phyloP scores from a whole-genome alignment of 2,888 invertebrate genomes.

The Tyria jacobaeae region DNA sequence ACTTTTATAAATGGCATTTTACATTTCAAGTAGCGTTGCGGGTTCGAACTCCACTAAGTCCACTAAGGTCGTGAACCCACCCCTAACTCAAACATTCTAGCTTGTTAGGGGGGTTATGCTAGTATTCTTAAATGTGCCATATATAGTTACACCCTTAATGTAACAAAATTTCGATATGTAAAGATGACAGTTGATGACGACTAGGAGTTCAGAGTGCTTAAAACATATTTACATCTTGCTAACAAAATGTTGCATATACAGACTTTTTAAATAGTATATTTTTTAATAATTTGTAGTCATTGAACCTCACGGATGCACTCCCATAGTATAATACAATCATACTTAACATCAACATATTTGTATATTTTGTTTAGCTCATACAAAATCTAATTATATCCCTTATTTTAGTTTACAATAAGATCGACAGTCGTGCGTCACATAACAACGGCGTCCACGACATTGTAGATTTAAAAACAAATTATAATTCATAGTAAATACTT shows the following conservation, averaged over 20 bases:
- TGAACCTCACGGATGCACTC: conserved; percentile 34
- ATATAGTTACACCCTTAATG: too few relatives aligned
- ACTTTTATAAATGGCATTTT: too few relatives aligned
- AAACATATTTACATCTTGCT: too few relatives aligned
- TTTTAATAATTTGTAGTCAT: conserved; percentile 12
- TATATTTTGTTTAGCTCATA: conserved; percentile 82
- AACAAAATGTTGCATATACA: background rate
- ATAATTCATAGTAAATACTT: conserved; percentile 67
- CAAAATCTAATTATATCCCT: conserved; percentile 80
- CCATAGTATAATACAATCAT: conserved; percentile 44
- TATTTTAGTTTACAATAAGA: conserved; percentile 62
- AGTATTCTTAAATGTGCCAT: too few relatives aligned
- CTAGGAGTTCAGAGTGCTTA: too few relatives aligned
- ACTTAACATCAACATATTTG: conserved; percentile 65
- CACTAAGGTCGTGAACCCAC: too few relatives aligned
- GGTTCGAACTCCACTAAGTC: too few relatives aligned
- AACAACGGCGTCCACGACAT: conserved; percentile 43
- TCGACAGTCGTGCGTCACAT: conserved; percentile 69
- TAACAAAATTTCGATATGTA: background rate
- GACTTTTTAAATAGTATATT: background rate
- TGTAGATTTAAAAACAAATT: conserved; percentile 53
- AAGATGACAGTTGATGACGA: background rate
- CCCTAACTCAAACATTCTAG: too few relatives aligned
- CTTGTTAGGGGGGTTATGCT: too few relatives aligned
- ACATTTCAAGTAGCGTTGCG: too few relatives aligned